Evolutionary conservation across 2,888 invertebrate genomes (phyloP), one percentile per base, ranked within the genome.

Genomic region (Elmis aenea): DNA sequence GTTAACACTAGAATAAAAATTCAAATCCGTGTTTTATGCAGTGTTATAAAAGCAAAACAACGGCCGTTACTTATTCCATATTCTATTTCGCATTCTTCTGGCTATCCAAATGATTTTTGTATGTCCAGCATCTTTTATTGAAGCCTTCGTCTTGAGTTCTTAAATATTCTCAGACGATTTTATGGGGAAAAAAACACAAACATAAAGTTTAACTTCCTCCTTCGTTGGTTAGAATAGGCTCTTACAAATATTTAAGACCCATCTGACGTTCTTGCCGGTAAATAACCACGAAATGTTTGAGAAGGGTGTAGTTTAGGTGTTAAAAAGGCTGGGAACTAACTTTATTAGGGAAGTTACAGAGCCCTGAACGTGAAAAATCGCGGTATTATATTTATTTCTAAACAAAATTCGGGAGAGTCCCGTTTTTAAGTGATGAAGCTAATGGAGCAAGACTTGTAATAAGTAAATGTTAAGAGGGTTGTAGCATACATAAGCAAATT

Each of bases 121-220:
- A n/a, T n/a, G n/a, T n/a, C n/a, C n/a, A n/a, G n/a, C n/a, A n/a
- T n/a, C n/a, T n/a, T n/a, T n/a, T n/a, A n/a, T n/a, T n/a, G n/a
- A n/a, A n/a, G 14, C 3, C n/a, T 26, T 26, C 26, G 8, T 9
- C 9, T 13, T 9, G 1, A n/a, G n/a, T 5, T 13, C n/a, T 39
- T 39, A 39, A 39, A 39, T 39, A 39, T 34, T 39, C 34, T 30
- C 23, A 15, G 30, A 29, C 34, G 34, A 29, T 30, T 39, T 39
- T 39, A 39, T 34, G 30, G 27, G 30, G 34, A 32, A 33, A 39
- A 11, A 22, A 25, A 34, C 39, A 33, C n/a, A 34, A 34, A 24
- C 33, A 38, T 34, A 39, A 38, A 33, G 33, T 33, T 38, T 20
- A 33, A 29, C 23, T 30, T 37, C 29, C n/a, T n/a, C n/a, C n/a